Conservation (phyloP, 2,113 vertebrate genomes). For the Phyllopteryx taeniolatus region DNA sequence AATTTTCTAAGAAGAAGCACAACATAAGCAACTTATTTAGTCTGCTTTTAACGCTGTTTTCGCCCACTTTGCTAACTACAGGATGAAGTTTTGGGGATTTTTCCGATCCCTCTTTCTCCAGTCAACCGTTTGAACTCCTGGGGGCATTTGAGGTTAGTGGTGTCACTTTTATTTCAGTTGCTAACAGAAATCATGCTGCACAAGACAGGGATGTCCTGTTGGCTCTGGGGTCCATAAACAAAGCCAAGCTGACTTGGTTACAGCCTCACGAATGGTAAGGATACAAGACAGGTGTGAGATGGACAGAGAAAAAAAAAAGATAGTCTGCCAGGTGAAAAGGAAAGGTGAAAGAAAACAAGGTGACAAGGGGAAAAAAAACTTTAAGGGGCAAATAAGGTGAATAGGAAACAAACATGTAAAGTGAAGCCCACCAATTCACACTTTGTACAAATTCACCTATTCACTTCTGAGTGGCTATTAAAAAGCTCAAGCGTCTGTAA, state of each 20-base stretch:
- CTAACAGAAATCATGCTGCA: conserved; percentile 17
- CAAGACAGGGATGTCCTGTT: conserved; percentile 24
- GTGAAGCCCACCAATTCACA: neutral
- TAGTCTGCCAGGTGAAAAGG: conserved; percentile 9
- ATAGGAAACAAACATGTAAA: neutral
- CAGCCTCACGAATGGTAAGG: conserved; percentile 41
- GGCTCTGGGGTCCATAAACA: conserved; percentile 32
- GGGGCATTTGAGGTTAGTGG: conserved; percentile 33
- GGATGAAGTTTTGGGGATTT: neutral
- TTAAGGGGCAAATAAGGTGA: neutral
- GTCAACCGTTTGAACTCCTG: conserved; percentile 17
- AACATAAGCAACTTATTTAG: neutral
- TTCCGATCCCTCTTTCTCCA: conserved; percentile 24
- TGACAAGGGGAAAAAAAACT: neutral
- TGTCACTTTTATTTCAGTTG: conserved; percentile 29
- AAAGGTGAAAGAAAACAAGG: conserved; percentile 4
- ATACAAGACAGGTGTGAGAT: neutral
- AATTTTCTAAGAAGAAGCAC: neutral
- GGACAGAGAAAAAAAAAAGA: neutral
- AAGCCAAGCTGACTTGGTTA: conserved; percentile 14
- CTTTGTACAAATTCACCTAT: neutral
- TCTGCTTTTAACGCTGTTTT: neutral
- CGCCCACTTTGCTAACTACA: neutral
- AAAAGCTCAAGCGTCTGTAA: neutral
- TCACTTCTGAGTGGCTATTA: too few relatives aligned